These are phyloP conservation scores for Zosterops hypoxanthus DNA, from an alignment of 2,113 vertebrate genomes.

Conservation along the genomic window DNA sequence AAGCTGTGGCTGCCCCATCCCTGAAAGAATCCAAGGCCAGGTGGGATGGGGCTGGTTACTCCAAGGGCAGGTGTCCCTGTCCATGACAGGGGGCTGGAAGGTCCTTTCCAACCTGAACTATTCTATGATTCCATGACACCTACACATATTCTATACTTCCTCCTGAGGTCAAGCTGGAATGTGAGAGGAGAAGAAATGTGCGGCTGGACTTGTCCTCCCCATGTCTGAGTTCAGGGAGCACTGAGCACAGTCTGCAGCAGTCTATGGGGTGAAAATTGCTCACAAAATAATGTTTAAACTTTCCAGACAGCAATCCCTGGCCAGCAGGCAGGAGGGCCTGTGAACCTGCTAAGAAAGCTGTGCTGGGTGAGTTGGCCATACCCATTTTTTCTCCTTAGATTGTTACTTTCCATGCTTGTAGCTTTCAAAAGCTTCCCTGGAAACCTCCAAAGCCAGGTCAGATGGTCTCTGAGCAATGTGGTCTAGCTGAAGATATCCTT, in stretches of 20 bases:
- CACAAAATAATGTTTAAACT: neutral
- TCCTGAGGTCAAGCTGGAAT: neutral
- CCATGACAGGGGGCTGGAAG: neutral
- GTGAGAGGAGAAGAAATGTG: neutral
- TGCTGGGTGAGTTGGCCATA: accelerated
- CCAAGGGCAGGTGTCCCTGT: neutral
- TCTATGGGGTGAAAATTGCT: neutral
- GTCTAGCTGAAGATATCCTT: neutral
- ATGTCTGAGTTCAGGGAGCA: neutral
- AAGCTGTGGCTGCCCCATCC: neutral
- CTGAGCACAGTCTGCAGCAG: neutral
- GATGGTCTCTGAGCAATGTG: neutral
- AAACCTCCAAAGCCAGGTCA: neutral
- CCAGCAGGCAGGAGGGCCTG: neutral
- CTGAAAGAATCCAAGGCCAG: neutral
- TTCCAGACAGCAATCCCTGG: neutral
- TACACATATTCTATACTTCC: neutral
- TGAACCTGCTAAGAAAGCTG: neutral
- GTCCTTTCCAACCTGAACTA: neutral
- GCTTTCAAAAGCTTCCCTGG: neutral
- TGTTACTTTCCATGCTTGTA: neutral
- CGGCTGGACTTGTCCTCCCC: neutral
- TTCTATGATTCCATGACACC: neutral
- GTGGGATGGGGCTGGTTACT: neutral
- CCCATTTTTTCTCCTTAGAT: accelerated